Conservation (phyloP, 2,888 invertebrate genomes). For the Pecten maximus region DNA sequence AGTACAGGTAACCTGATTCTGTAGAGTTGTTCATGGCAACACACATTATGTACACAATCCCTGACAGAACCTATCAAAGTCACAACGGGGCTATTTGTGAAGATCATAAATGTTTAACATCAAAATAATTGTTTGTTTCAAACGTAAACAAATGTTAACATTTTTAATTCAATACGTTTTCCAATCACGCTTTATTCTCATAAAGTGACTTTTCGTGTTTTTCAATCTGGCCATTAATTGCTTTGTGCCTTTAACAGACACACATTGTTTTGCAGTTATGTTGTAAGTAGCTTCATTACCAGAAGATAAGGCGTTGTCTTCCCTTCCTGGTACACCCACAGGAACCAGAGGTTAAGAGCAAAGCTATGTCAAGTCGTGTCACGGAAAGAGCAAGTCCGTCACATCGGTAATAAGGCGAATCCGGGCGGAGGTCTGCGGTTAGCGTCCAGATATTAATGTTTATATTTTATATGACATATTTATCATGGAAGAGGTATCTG, state of each 20-base stretch:
- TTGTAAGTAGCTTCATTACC: background rate
- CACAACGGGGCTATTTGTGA: background rate
- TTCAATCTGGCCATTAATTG: background rate
- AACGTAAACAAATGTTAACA: background rate
- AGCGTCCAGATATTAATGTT: no score
- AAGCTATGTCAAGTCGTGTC: background rate
- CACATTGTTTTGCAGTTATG: background rate
- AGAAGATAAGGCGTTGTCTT: background rate
- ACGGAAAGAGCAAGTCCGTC: background rate
- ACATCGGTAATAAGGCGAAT: no score
- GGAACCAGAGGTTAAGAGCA: background rate
- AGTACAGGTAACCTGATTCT: background rate
- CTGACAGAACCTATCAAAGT: background rate
- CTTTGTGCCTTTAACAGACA: background rate
- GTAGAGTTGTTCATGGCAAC: background rate
- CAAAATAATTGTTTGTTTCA: background rate
- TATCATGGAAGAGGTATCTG: no score
- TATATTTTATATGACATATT: no score
- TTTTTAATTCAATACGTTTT: background rate
- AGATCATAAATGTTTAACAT: background rate
- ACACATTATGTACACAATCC: background rate
- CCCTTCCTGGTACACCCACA: background rate
- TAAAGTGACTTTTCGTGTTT: constrained; percentile 11
- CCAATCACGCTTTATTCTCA: background rate
- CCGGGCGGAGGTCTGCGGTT: no score